Evolutionary conservation across 2,113 vertebrate species (phyloP), one percentile per base, ranked within the genome.

Genomic region (Ptilonorhynchus violaceus): DNA sequence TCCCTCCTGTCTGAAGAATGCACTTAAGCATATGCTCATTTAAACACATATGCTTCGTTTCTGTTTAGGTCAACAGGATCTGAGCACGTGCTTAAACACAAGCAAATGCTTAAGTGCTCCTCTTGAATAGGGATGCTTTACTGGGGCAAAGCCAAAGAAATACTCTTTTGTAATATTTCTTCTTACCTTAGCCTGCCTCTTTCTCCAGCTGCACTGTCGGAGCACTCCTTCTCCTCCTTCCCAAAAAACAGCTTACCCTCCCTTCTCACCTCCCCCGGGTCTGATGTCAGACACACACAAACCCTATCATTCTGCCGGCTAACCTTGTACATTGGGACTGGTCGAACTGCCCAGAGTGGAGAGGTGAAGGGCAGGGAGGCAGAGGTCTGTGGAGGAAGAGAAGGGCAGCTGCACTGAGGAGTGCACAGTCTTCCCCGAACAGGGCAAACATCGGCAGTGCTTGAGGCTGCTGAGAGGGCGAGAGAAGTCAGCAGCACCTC

Each of bases 31-130:
- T 97, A 94, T 94, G 96, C 74, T 96, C 77, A 24, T 81, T 78
- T 91, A 96, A 95, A 96, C 76, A 94, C 96, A 96, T 94, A 96
- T 96, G 93, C 77, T 96, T 89, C 53, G 8, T 89, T 94, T 96
- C 94, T 94, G 86, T 84, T 89, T 84, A 91, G 93, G 91, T 96
- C 91, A 92, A 96, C 58, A 53, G 83, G 73, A 89, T 89, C 7
- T 91, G 92, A 96, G 73, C 52, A 39, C 24, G 49, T 96, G 89
- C 93, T 93, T 92, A 94, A 96, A 92, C 92, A 88, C 84, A 93
- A 93, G 94, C 88, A 93, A 96, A 85, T 74, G 63, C 59, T 92
- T 66, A 96, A 88, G 80, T 58, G 79, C 28, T 81, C 25, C 22
- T 91, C 68, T 89, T 78, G 79, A 89, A 23, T 28, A 52, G 49